phyloP scores from a whole-genome alignment of 1,140 invertebrate species.

The Apis cerana region DNA sequence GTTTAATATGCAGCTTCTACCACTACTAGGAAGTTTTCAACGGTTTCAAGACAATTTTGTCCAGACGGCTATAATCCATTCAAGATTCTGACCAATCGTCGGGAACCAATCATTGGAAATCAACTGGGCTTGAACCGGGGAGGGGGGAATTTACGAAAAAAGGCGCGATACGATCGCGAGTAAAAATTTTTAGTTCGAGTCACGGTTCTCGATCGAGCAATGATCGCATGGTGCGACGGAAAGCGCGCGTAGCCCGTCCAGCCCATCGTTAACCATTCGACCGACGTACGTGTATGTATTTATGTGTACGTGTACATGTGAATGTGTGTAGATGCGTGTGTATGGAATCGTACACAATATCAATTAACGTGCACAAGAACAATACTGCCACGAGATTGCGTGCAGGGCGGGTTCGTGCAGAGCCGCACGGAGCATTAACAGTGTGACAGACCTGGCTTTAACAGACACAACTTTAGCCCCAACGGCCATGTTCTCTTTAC shows the following conservation, averaged over 20 bases:
- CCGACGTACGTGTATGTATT: neutral
- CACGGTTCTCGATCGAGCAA: too few relatives aligned
- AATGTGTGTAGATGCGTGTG: conserved; percentile 39
- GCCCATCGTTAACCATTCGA: conserved; percentile 4
- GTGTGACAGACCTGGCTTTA: conserved; percentile 96
- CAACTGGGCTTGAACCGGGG: too few relatives aligned
- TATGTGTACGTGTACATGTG: conserved; percentile 14
- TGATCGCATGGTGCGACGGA: too few relatives aligned
- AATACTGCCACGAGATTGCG: conserved; percentile 81
- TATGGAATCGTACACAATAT: conserved; percentile 80
- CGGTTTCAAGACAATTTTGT: conserved; percentile 9
- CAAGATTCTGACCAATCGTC: neutral
- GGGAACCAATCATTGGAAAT: too few relatives aligned
- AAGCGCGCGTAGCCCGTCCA: too few relatives aligned
- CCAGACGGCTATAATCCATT: neutral
- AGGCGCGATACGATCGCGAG: too few relatives aligned
- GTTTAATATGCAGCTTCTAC: conserved; percentile 22
- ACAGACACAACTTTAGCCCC: conserved; percentile 97
- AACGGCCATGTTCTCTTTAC: conserved; percentile 97
- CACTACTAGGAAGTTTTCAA: conserved; percentile 1
- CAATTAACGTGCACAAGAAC: conserved; percentile 82
- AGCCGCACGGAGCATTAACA: conserved; percentile 76
- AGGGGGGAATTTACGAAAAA: too few relatives aligned
- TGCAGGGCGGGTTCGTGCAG: conserved; percentile 74
- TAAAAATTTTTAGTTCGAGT: too few relatives aligned